Base-by-base conservation (phyloP, 2,888 invertebrate species). In the Mimumesa dahlbomi region DNA sequence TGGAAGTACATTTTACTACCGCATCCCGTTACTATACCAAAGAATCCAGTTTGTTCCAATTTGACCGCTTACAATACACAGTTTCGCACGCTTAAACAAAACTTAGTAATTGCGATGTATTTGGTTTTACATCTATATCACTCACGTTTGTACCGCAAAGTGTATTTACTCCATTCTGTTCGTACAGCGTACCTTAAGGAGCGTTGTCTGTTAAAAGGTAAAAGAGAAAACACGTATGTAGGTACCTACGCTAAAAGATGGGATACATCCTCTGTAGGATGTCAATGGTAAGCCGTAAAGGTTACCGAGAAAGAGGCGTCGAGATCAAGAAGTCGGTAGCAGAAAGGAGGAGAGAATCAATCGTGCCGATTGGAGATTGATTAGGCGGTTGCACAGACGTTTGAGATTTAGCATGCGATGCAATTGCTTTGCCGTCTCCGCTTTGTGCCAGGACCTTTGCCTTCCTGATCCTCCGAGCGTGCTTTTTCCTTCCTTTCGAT, bases 321-420 rank as follows among this genome's bases (percentile, higher is more conserved):
- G 59, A 36, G 62, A 62, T 49, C 56, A 58, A 69, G 63, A 66
- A 54, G 46, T 58, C 53, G 46, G 40, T 38, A 45, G 46, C 22
- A 52, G 61, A 61, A 58, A 43, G 56, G 50, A 36, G 62, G 66
- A 69, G 52, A 58, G 73, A 77, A 71, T 78, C 82, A 79, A 84
- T 83, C 68, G 79, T 64, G 66, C 56, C 79, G 79, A 83, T 84
- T 77, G 81, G 68, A 83, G 79, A 81, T 78, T 79, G 81, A 83
- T 82, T 79, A 76, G 71, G 68, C 69, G 73, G 75, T 71, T 70
- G 73, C 71, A 73, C 36, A 59, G 69, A 65, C 72, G 67, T 69
- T 68, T 58, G 67, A 71, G 70, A 73, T 78, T 78, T 80, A 76
- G 64, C 77, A 18, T 46, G 66, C 71, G 68, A 73, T 72, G 75